Percentiles rank a stretch among this genome's conserved stretches.
Evolutionary conservation across 2,888 invertebrate genomes (phyloP).

Genomic region (Drosophila eohydei): DNA sequence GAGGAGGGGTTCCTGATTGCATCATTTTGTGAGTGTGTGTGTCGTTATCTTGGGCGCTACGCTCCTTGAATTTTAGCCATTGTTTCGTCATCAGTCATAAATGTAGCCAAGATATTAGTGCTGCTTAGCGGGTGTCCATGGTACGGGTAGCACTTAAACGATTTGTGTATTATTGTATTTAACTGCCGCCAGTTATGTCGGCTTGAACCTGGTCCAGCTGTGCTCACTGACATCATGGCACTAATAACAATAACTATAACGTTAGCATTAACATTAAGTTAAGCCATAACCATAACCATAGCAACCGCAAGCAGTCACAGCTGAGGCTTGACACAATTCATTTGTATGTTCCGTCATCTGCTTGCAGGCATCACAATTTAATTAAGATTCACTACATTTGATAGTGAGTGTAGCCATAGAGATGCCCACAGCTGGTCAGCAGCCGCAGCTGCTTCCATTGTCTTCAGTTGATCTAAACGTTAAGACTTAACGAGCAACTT

Average conservation of each 20-base stretch:
- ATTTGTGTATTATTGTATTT: slow-evolving; percentile 15
- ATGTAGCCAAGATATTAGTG: slow-evolving; percentile 32
- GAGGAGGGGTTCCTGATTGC: slow-evolving; percentile 8
- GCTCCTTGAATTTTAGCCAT: slow-evolving; percentile 29
- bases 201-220: slow-evolving; percentile 29
- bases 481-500: neutral
- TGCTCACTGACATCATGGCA: slow-evolving; percentile 35
- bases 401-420: slow-evolving; percentile 5
- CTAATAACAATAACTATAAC: slow-evolving; percentile 26
- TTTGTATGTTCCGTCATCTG: slow-evolving; percentile 10
- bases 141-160: slow-evolving; percentile 14
- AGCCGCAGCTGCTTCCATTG: slow-evolving; percentile 3
- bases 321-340: slow-evolving; percentile 43
- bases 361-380: slow-evolving; percentile 37
- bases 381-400: slow-evolving; percentile 44
- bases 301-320: slow-evolving; percentile 5
- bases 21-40: slow-evolving; percentile 5
- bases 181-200: slow-evolving; percentile 21
- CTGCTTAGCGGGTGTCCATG: slow-evolving; percentile 35
- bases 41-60: slow-evolving; percentile 9
- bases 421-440: neutral
- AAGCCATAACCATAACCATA: slow-evolving; percentile 12
- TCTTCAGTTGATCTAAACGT: neutral
- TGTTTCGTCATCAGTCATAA: slow-evolving; percentile 42
- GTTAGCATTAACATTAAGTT: slow-evolving; percentile 22